A percentile compares a stretch with the other conserved stretches of the same genome.
Evolutionary conservation across 2,888 invertebrate genomes (phyloP).

Genomic region (Amaurobius ferox): DNA sequence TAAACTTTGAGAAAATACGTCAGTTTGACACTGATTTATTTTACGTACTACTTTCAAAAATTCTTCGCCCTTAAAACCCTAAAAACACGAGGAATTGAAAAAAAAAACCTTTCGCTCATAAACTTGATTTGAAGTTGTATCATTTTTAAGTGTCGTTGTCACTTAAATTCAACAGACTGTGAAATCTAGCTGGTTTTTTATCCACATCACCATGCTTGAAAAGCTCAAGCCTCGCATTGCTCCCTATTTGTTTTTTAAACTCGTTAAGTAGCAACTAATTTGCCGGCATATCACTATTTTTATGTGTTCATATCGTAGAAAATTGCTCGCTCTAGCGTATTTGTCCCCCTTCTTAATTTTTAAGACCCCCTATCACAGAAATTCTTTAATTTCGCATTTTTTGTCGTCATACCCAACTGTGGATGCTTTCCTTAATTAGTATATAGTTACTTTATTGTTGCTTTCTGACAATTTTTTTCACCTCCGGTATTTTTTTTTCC

Average conservation of each 20-base stretch:
- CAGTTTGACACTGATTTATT: constrained; percentile 70
- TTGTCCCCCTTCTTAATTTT: constrained; percentile 1
- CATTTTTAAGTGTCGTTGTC: constrained; percentile 69
- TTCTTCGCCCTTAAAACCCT: constrained; percentile 27
- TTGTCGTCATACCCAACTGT: constrained; percentile 27
- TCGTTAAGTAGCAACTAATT: constrained; percentile 67
- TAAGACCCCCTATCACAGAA: constrained; percentile 10
- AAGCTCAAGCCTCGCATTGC: constrained; percentile 41
- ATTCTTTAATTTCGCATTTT: constrained; percentile 25
- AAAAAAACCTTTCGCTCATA: constrained; percentile 62
- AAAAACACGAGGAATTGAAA: constrained; percentile 40
- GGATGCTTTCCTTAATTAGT: constrained; percentile 69
- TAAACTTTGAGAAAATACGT: constrained; percentile 64
- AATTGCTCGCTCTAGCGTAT: constrained; percentile 61
- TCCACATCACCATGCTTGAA: constrained; percentile 20
- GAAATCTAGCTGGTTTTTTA: constrained; percentile 44
- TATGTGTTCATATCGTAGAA: constrained; percentile 56
- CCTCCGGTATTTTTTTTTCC: background rate
- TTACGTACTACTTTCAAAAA: constrained; percentile 35
- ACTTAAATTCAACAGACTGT: constrained; percentile 58
- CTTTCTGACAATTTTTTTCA: constrained; percentile 42
- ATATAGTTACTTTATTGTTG: constrained; percentile 68
- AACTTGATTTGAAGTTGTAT: constrained; percentile 70
- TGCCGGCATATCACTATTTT: constrained; percentile 64
- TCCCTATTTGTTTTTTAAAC: constrained; percentile 53